Conservation (phyloP, 92 coral and sea anemone species). For the Epizoanthus illoricatus region DNA sequence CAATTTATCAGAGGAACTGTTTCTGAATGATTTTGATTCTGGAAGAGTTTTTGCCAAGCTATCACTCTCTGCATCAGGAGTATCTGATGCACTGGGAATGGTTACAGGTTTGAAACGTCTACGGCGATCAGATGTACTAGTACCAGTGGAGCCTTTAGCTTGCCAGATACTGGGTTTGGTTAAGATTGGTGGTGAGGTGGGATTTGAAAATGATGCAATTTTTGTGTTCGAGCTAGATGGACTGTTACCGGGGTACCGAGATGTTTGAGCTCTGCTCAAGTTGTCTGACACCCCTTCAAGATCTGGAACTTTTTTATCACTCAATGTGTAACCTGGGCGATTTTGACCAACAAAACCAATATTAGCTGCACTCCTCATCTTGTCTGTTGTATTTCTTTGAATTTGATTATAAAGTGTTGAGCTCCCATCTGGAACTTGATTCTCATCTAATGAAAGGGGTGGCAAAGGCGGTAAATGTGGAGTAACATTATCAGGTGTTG, state of each 20-base stretch:
- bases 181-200: neutral
- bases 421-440: neutral
- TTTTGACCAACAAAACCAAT: neutral
- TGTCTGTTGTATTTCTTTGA: neutral
- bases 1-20: slow-evolving; percentile 22
- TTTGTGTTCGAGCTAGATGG: neutral
- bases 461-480: slow-evolving; percentile 46
- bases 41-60: slow-evolving; percentile 36
- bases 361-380: neutral
- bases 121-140: slow-evolving; percentile 63
- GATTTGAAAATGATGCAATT: slow-evolving; percentile 3
- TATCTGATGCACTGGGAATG: slow-evolving; percentile 41
- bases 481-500: slow-evolving; percentile 6
- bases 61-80: slow-evolving; percentile 40
- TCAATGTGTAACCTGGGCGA: neutral
- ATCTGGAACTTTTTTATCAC: neutral
- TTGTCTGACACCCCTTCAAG: neutral
- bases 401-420: neutral
- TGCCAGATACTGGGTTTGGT: slow-evolving; percentile 21
- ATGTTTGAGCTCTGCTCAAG: neutral
- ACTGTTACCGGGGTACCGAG: neutral
- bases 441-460: slow-evolving; percentile 46
- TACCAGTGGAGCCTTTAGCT: slow-evolving; percentile 24
- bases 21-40: neutral
- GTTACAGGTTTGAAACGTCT: slow-evolving; percentile 85